A percentile compares a stretch with the other conserved stretches of the same genome.
Evolutionary conservation across 2,797 vertebrate species (phyloP).

Genomic region (Parauchenoglanis punctatus): DNA sequence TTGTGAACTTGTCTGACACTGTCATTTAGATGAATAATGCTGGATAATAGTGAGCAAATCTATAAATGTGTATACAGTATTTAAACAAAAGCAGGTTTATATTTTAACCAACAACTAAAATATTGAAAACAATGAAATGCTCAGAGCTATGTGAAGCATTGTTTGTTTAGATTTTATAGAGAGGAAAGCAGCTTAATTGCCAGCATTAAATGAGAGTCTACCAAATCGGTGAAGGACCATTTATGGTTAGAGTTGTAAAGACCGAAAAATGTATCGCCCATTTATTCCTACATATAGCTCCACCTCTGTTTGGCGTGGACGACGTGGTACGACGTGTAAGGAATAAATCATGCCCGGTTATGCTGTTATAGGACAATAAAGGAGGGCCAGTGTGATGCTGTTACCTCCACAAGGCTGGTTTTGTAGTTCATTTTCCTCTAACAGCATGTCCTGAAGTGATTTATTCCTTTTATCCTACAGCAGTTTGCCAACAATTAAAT

Average conservation of each 20-base stretch:
- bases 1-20: background rate
- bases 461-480: no score
- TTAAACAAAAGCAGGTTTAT: conserved; percentile 6
- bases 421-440: background rate
- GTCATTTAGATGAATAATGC: background rate
- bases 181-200: background rate
- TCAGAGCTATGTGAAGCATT: background rate
- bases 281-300: background rate
- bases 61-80: background rate
- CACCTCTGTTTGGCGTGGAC: background rate
- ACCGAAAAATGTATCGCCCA: background rate
- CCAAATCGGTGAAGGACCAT: background rate
- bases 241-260: no score
- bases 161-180: background rate
- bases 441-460: background rate
- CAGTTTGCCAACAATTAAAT: background rate
- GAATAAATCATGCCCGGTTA: background rate
- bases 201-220: background rate
- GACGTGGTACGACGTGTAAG: background rate
- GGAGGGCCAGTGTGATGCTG: no score
- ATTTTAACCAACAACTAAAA: background rate
- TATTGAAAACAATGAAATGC: background rate
- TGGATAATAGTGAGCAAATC: background rate
- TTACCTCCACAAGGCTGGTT: background rate
- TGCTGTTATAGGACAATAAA: background rate